Conservation (phyloP, 1,140 invertebrate species). For the Sminthurides bifidus region DNA sequence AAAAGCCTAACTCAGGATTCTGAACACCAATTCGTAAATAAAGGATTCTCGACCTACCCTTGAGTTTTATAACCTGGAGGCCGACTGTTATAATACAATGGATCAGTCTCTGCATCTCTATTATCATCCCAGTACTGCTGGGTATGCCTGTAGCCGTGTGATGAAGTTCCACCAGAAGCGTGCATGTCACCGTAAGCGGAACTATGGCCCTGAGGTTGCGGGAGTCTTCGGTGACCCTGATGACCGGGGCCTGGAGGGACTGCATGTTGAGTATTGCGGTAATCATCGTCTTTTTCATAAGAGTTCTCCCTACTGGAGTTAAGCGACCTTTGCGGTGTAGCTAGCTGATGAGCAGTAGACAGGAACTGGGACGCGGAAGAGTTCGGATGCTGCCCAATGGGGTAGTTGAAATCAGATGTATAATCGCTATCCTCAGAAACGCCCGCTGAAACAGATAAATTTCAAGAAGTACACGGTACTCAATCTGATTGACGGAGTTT, state of each 20-base stretch:
- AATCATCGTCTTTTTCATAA: constrained; percentile 60
- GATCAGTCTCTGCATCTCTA: constrained; percentile 44
- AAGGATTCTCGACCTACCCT: constrained; percentile 30
- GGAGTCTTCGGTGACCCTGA: constrained; percentile 31
- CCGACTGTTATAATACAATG: constrained; percentile 80
- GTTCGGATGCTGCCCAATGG: constrained; percentile 73
- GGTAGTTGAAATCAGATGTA: constrained; percentile 91
- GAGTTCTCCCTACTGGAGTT: constrained; percentile 71
- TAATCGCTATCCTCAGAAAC: constrained; percentile 96
- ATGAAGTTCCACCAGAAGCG: background rate
- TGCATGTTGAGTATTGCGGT: constrained; percentile 12
- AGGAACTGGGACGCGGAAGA: constrained; percentile 74
- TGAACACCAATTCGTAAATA: background rate
- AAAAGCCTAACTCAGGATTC: too few species aligned
- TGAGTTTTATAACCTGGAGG: constrained; percentile 51
- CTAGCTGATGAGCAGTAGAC: constrained; percentile 58
- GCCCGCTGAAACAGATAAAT: constrained; percentile 53
- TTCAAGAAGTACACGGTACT: background rate
- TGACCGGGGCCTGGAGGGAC: constrained; percentile 18
- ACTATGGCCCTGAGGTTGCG: constrained; percentile 22
- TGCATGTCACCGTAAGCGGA: constrained; percentile 20
- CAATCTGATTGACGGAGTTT: too few species aligned
- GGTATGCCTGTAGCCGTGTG: too few species aligned
- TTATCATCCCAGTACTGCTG: constrained; percentile 40
- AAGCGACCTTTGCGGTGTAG: constrained; percentile 63